Evolutionary conservation across 2,888 invertebrate genomes (phyloP), one percentile per base, ranked within the genome.

Genomic region (Charanyca ferruginea): DNA sequence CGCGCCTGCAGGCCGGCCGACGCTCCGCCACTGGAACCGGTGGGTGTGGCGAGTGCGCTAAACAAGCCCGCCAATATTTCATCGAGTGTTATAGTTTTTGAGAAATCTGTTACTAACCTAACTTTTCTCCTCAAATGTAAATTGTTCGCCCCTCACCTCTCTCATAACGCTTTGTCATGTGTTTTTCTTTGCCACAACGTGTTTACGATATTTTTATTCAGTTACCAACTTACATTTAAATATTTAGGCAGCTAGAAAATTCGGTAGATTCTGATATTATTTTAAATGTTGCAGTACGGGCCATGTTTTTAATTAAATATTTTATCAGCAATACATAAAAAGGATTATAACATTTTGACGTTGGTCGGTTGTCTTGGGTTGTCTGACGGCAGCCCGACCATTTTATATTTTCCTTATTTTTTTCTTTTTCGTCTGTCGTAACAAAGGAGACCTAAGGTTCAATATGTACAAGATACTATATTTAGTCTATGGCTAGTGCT

Each of bases 241-340:
- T 66, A 51, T 28, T 72, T 28, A 72, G 22, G 48, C 66, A 52
- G 59, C 55, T 62, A 66, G 41, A 20, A 53, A 66, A 66, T 55
- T 41, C 18, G 42, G 42, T 59, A 20, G 51, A 42, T 54, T 54
- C n/a, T 23, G n/a, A 6, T 55, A 22, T 45, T n/a, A 38, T 60
- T 18, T 48, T 52, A 45, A 67, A 41, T 49, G 62, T 45, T 66
- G 32, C 47, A 57, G 41, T 35, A 61, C 38, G 42, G 45, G 70
- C 82, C 81, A 82, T 81, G 66, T 55, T 80, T 79, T 54, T 18
- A 38, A 44, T 59, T 45, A 9, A 63, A 57, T 70, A 67, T 71
- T 63, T 73, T 75, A 63, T 75, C 42, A 49, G 8, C 28, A 51
- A 70, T 41, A 9, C 20, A 51, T 60, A 47, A 11, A 51, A 41